phyloP scores from a whole-genome alignment of 2,888 invertebrate species.

The Cataglyphis albicans region DNA sequence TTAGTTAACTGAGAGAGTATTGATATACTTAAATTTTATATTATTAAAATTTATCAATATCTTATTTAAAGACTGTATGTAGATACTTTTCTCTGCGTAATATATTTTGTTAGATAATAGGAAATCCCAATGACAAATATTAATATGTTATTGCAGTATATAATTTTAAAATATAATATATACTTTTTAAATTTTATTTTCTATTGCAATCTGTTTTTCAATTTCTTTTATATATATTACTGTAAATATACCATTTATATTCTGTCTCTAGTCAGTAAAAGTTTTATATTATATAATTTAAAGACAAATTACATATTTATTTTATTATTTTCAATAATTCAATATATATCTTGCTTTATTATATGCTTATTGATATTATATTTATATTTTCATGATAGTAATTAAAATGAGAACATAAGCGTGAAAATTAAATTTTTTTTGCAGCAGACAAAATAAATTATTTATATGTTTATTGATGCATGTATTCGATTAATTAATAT shows the following conservation, averaged over 20 bases:
- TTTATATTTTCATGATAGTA: not conserved
- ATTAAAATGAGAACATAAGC: not conserved
- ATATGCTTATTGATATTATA: not conserved
- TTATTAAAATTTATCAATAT: constrained; percentile 16
- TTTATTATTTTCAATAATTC: constrained; percentile 4
- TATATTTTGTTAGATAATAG: constrained; percentile 10
- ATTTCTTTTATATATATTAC: not conserved
- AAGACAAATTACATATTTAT: not conserved
- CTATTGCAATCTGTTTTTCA: not conserved
- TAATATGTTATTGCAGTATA: constrained; percentile 11
- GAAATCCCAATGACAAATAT: not conserved
- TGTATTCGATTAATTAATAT: not conserved
- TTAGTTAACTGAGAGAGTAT: not conserved
- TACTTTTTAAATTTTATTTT: not conserved
- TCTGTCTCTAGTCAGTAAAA: not conserved
- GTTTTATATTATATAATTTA: not conserved
- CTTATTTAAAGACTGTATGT: constrained; percentile 33
- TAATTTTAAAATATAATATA: not conserved
- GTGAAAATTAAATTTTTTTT: not conserved
- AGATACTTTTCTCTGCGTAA: constrained; percentile 12
- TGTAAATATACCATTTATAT: not conserved
- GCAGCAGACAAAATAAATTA: not conserved
- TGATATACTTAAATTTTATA: constrained; percentile 23
- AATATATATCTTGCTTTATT: not conserved
- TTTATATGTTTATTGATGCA: not conserved